A percentile compares a stretch with the other conserved stretches of the same genome.
Conservation (phyloP, 2,797 vertebrate genomes). For the Anomalospiza imberbis region DNA sequence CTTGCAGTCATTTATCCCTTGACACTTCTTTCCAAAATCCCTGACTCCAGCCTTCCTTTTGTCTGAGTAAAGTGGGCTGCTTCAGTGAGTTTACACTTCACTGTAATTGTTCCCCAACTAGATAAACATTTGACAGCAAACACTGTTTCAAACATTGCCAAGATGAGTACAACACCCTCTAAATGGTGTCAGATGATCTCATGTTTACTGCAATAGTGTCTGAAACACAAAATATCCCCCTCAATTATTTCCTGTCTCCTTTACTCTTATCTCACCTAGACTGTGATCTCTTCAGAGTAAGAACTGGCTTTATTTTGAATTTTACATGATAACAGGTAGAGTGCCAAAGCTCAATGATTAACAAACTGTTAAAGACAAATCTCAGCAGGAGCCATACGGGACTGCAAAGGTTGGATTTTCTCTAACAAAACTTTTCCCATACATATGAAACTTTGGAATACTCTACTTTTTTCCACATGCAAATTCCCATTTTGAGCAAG, state of each 20-base stretch:
- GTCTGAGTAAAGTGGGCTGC: not conserved
- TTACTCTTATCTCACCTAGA: not conserved
- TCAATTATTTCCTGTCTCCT: not conserved
- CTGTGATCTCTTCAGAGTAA: not conserved
- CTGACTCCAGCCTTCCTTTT: not conserved
- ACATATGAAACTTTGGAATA: not conserved
- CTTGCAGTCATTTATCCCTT: not conserved
- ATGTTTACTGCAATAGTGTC: not conserved
- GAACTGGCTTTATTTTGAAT: not conserved
- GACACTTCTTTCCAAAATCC: not conserved
- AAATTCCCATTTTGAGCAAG: not conserved
- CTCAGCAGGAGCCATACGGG: not conserved
- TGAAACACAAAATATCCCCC: not conserved
- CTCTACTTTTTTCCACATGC: too few relatives aligned
- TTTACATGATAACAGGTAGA: not conserved
- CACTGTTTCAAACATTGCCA: not conserved
- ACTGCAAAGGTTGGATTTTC: not conserved
- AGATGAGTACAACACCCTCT: not conserved
- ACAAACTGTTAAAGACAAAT: not conserved
- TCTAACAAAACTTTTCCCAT: not conserved
- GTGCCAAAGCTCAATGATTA: not conserved
- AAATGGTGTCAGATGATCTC: not conserved
- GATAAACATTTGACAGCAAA: not conserved
- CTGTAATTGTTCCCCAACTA: not conserved
- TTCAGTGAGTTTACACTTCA: not conserved